phyloP scores from a whole-genome alignment of 2,113 vertebrate genomes.

The Origma solitaria region DNA sequence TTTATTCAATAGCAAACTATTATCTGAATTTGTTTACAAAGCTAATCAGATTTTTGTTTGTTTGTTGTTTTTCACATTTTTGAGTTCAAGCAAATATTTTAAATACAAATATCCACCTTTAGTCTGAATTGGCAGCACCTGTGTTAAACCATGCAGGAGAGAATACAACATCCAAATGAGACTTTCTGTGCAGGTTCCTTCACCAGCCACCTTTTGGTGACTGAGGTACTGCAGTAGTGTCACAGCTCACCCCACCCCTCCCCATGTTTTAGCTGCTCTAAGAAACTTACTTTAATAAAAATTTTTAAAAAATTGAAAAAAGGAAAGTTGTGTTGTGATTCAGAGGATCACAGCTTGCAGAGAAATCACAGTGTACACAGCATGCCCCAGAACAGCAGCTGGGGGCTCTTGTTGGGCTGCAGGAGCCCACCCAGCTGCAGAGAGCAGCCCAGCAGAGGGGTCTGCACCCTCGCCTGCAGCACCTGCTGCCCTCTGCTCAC shows the following conservation, averaged over 20 bases:
- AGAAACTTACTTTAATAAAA: not conserved
- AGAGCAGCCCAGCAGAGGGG: not conserved
- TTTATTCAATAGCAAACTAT: not conserved
- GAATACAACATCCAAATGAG: not conserved
- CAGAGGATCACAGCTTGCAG: not conserved
- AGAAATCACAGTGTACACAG: fast-evolving
- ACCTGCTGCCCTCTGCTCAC: not conserved
- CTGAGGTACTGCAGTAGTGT: fast-evolving
- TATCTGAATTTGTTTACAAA: not conserved
- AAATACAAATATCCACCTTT: not conserved
- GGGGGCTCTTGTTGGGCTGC: not conserved
- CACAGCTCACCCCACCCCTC: not conserved
- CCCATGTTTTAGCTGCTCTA: fast-evolving
- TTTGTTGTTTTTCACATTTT: not conserved
- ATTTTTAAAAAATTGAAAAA: too few species aligned
- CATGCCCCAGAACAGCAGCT: fast-evolving
- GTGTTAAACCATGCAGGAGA: not conserved
- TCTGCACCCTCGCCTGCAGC: not conserved
- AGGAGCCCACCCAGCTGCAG: not conserved
- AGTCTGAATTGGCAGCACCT: not conserved
- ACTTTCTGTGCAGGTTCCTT: not conserved
- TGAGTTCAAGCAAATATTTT: not conserved
- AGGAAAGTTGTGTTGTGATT: not conserved
- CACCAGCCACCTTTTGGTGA: fast-evolving
- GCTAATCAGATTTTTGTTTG: not conserved